Base-by-base conservation (phyloP, 2,888 invertebrate genomes). In the Hybos culiciformis region DNA sequence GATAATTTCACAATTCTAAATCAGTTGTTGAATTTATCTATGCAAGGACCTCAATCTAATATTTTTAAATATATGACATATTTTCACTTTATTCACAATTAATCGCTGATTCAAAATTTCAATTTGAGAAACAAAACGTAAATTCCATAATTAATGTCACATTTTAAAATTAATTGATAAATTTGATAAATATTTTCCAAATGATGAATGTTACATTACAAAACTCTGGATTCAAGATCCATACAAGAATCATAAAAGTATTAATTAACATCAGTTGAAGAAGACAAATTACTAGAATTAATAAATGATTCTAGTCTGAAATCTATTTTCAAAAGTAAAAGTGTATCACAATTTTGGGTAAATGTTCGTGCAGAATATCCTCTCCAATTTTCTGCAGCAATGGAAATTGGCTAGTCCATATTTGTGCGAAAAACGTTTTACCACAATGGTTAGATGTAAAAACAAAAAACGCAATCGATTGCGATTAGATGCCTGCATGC, bases 131-230 rank as follows among this genome's bases (percentile, higher is more conserved):
- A 24, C 32, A 17, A 32, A 12, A 39, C 31, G 18, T 26, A 39
- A 39, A 26, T 39, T 39, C 15, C 20, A 32, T 40, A 40, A 40
- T 32, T 40, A 31, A 40, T 40, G 40, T 21, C 40, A 21, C 33
- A 14, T 32, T 32, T 32, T 32, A 40, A 40, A 32, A 21, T 40
- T 40, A 32, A 40, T 31, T 40, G 40, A 40, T 12, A 14, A 38
- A 38, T 38, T 23, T 24, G 14, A 38, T 20, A 39, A 31, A 23
- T 23, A 23, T 23, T 23, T 23, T 9, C 9, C 23, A 23, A 23
- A 23, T 23, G 23, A 23, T 23, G 23, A 23, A 23, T 9, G 9
- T 23, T 23, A n/a, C n/a, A n/a, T n/a, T n/a, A n/a, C n/a, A 9
- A 23, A 23, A 23, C 9, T 23, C 23, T 23, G 23, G 23, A n/a